Percentiles rank a stretch among this genome's conserved stretches.
Evolutionary conservation across 1,140 invertebrate species (phyloP).

Genomic region (Drosophila nikananu): DNA sequence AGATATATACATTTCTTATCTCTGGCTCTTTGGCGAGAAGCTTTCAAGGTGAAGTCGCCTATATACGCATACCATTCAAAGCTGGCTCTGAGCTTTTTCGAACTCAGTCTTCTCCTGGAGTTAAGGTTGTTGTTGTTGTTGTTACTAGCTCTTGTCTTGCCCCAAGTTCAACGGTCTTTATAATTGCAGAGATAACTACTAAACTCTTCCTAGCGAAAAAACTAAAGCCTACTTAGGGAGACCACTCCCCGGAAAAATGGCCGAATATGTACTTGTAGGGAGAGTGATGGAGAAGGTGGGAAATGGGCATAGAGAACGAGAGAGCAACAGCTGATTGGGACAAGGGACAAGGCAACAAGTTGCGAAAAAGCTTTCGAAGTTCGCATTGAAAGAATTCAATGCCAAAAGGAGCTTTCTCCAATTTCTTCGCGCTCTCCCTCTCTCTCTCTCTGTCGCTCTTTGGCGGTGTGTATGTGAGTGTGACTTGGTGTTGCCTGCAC

Average conservation of each 20-base stretch:
- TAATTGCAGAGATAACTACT: not conserved
- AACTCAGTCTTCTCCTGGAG: constrained; percentile 37
- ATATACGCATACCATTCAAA: constrained; percentile 45
- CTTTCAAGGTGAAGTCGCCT: constrained; percentile 53
- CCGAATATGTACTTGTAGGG: not conserved
- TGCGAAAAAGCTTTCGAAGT: constrained; percentile 82
- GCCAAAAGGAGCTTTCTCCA: constrained; percentile 54
- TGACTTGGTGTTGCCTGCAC: not conserved
- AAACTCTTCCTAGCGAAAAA: not conserved
- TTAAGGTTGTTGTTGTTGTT: not conserved
- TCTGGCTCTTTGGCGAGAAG: constrained; percentile 27
- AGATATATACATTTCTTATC: constrained; percentile 38
- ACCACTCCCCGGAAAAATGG: constrained; percentile 19
- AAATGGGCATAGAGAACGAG: not conserved
- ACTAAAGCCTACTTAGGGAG: constrained; percentile 7
- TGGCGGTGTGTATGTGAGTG: not conserved
- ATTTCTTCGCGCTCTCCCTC: constrained; percentile 10
- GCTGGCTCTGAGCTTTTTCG: constrained; percentile 71
- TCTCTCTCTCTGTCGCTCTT: not conserved
- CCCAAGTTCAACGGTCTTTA: constrained; percentile 19
- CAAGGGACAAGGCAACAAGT: constrained; percentile 71
- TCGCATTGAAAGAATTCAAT: constrained; percentile 67
- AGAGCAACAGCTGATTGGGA: constrained; percentile 72
- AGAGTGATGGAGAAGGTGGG: too few species aligned
- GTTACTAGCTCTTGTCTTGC: not conserved